Evolutionary conservation across 2,113 vertebrate species (phyloP).

Genomic region (Corythoichthys intestinalis): DNA sequence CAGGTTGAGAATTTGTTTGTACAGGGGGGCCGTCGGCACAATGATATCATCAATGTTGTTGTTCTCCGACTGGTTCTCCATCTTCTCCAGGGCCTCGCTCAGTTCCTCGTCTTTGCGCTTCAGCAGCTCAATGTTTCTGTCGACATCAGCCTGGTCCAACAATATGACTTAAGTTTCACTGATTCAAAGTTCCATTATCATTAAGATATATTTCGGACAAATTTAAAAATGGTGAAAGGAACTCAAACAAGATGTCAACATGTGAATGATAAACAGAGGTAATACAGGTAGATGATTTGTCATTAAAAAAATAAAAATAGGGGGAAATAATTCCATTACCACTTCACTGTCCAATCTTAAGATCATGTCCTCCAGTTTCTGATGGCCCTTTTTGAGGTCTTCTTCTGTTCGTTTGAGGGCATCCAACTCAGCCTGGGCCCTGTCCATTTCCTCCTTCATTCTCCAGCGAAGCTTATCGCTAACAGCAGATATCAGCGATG

Average conservation of each 20-base stretch:
- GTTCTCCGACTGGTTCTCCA: slow-evolving; percentile 98
- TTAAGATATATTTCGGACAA: too few relatives aligned
- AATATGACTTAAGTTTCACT: not conserved
- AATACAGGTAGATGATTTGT: not conserved
- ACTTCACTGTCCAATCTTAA: slow-evolving; percentile 95
- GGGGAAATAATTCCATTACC: slow-evolving; percentile 71
- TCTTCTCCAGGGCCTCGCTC: slow-evolving; percentile 94
- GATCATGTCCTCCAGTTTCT: slow-evolving; percentile 97
- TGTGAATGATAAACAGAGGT: not conserved
- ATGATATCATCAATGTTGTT: slow-evolving; percentile 98
- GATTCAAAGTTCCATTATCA: too few relatives aligned
- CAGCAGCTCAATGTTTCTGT: slow-evolving; percentile 94
- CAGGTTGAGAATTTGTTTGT: slow-evolving; percentile 97
- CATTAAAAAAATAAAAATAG: not conserved
- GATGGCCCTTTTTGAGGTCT: slow-evolving; percentile 95
- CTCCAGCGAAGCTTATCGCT: slow-evolving; percentile 96
- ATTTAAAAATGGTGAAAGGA: too few relatives aligned
- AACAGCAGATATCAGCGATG: slow-evolving; percentile 94
- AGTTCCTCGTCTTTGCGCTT: slow-evolving; percentile 97
- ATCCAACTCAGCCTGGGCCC: slow-evolving; percentile 94
- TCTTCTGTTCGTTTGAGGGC: slow-evolving; percentile 95
- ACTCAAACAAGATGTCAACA: too few relatives aligned
- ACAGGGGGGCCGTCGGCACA: slow-evolving; percentile 93
- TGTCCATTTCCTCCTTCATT: slow-evolving; percentile 99
- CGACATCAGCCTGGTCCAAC: slow-evolving; percentile 84